Base-by-base conservation (phyloP, 2,888 invertebrate genomes). In the Lucinisca nassula region DNA sequence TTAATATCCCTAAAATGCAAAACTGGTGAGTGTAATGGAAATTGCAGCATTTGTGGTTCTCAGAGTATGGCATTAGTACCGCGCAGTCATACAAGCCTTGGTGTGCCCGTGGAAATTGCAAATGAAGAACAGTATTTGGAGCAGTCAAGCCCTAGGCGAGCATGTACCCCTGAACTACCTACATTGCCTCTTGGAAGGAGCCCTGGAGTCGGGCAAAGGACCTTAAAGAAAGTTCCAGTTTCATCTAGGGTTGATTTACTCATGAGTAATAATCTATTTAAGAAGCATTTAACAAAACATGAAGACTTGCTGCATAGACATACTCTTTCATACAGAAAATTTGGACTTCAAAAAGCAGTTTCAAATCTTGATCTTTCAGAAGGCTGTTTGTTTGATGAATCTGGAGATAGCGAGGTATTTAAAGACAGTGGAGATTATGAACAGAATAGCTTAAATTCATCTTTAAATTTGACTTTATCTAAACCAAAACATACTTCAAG, bases 241-340 rank as follows among this genome's bases (percentile, higher is more conserved):
- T 91, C 92, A n/a, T 89, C 93, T 12, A 82, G 93, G 55, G 93
- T 94, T 6, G 93, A 93, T 73, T 58, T 92, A n/a, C 85, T 93
- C 49, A 76, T 94, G 75, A 93, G 91, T 72, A 92, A 92, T 37
- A 89, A 91, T 27, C 73, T 94, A 24, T 94, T 94, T 77, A 91
- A 89, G 82, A 94, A 94, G 82, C 92, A 94, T 91, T 84, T 94
- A 73, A 75, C 85, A 45, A 92, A 90, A 49, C 92, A 93, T 87
- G 89, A 91, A 32, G 84, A 91, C 76, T 73, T 92, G 32, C 72
- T 94, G 24, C 61, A 78, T 3, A 88, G 58, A 55, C 90, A 88
- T 55, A 90, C 85, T 8, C 80, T 79, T 75, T 75, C 76, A 2
- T 85, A 85, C 70, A 90, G 73, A 79, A 79, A 79, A 58, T 89